A percentile compares a stretch with the other conserved stretches of the same genome.
phyloP scores from a whole-genome alignment of 2,888 invertebrate species.

The Epinotia bilunana region DNA sequence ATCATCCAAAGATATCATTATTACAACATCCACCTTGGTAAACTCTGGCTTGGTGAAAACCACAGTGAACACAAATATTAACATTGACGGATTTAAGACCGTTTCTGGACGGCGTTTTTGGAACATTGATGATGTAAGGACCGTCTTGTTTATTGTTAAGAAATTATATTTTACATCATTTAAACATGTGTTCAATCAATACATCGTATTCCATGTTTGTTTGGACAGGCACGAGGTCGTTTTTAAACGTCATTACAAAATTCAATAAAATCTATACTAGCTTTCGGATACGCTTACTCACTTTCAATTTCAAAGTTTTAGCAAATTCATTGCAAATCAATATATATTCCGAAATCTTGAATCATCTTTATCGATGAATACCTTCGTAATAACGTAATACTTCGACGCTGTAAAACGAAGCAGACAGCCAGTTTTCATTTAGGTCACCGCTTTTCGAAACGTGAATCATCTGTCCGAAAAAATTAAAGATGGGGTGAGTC shows the following conservation, averaged over 20 bases:
- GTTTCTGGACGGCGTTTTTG: not conserved
- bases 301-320: conserved; percentile 33
- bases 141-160: conserved; percentile 1
- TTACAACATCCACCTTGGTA: conserved; percentile 41
- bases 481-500: conserved; percentile 29
- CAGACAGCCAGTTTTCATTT: not conserved
- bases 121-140: conserved; percentile 1
- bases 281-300: conserved; percentile 19
- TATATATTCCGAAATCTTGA: not conserved
- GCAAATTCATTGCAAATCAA: conserved; percentile 4
- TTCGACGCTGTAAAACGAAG: not conserved
- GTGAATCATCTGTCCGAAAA: conserved; percentile 9
- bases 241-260: conserved; percentile 34
- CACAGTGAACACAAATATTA: conserved; percentile 38
- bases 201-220: conserved; percentile 22
- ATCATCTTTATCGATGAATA: too few species aligned
- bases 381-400: too few species aligned
- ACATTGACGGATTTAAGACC: not conserved
- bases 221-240: conserved; percentile 28
- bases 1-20: conserved; percentile 41
- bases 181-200: conserved; percentile 28
- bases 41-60: conserved; percentile 25
- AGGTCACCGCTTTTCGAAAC: not conserved
- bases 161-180: conserved; percentile 23
- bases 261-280: conserved; percentile 32